phyloP scores from a whole-genome alignment of 2,888 invertebrate species.

The Cerastis rubricosa region DNA sequence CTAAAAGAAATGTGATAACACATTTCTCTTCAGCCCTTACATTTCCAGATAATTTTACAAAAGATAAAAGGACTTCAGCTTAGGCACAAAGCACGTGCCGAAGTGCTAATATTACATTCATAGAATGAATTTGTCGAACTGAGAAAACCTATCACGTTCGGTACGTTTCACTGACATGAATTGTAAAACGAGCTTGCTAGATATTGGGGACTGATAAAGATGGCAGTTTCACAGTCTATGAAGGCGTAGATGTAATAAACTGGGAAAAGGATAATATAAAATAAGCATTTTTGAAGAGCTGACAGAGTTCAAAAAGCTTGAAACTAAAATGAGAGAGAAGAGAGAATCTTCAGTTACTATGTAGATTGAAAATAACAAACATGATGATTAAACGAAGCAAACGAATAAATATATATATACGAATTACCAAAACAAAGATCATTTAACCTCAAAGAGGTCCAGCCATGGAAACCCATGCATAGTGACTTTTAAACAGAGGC shows the following conservation, averaged over 20 bases:
- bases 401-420: neutral
- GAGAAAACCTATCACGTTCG: conserved; percentile 52
- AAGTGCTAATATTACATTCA: conserved; percentile 52
- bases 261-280: neutral
- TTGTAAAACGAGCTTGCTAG: conserved; percentile 41
- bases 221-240: conserved; percentile 3
- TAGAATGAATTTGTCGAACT: conserved; percentile 56
- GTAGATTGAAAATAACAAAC: neutral
- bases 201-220: conserved; percentile 39
- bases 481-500: neutral
- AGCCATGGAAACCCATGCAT: too few species aligned
- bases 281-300: neutral
- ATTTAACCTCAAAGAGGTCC: neutral
- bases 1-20: neutral
- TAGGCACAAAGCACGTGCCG: conserved; percentile 44
- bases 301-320: neutral
- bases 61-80: conserved; percentile 34
- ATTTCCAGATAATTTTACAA: conserved; percentile 30
- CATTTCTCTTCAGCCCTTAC: neutral
- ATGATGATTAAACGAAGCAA: neutral
- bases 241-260: neutral
- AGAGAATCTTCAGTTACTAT: neutral
- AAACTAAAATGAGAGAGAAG: neutral
- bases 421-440: neutral
- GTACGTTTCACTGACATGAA: conserved; percentile 51